These are phyloP conservation scores for Cheilosia urbana DNA, from an alignment of 2,888 invertebrate genomes.

Conservation along the genomic window DNA sequence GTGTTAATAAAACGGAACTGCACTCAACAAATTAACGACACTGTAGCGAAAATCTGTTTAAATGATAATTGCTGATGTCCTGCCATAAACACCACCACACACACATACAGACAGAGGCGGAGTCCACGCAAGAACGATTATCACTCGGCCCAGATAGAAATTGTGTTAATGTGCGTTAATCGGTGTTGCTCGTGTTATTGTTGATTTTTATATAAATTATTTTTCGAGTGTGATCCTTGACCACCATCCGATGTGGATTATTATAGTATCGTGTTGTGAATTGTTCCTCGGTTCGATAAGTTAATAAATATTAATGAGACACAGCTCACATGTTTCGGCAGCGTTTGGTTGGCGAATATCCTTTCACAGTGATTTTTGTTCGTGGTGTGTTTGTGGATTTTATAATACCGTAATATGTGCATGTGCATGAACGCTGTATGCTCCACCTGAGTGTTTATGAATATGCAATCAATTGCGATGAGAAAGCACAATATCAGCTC, in stretches of 20 bases:
- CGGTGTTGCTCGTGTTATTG: slow-evolving; percentile 47
- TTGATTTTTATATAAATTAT: slow-evolving; percentile 17
- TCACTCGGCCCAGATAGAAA: not conserved
- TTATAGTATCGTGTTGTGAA: slow-evolving; percentile 20
- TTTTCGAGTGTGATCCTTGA: slow-evolving; percentile 43
- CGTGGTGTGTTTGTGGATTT: not conserved
- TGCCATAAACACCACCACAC: not conserved
- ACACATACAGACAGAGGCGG: not conserved
- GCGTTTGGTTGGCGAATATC: slow-evolving; percentile 12
- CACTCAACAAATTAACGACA: slow-evolving; percentile 60
- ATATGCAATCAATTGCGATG: slow-evolving; percentile 59
- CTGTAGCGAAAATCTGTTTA: slow-evolving; percentile 32
- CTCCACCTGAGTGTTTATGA: slow-evolving; percentile 65
- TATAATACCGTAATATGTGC: not conserved
- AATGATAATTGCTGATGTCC: slow-evolving; percentile 46
- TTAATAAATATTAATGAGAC: slow-evolving; percentile 71
- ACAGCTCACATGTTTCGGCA: slow-evolving; percentile 10
- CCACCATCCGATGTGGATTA: slow-evolving; percentile 21
- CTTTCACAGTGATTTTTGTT: slow-evolving; percentile 52
- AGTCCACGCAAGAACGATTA: slow-evolving; percentile 24
- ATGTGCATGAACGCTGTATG: slow-evolving; percentile 10
- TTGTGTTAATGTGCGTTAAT: slow-evolving; percentile 56
- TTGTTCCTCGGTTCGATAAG: slow-evolving; percentile 55
- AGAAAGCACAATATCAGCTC: slow-evolving; percentile 30
- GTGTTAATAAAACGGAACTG: slow-evolving; percentile 55